Evolutionary conservation across 2,888 invertebrate species (phyloP), one percentile per base, ranked within the genome.

Genomic region (Sarcophaga carnaria): DNA sequence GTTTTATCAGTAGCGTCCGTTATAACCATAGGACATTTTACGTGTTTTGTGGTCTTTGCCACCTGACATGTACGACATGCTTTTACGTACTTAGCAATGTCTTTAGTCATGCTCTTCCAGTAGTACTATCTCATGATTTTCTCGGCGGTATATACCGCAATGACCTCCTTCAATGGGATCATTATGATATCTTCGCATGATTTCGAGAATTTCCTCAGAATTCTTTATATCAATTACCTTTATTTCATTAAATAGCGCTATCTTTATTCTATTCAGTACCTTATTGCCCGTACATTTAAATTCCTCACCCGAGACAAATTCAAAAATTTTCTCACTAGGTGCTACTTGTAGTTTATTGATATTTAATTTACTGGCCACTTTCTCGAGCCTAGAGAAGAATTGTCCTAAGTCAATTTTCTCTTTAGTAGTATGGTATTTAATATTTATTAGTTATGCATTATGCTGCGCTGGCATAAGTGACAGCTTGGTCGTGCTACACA

Each of bases 101-200:
- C 64, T n/a, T 74, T 72, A 14, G 66, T 12, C 47, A 49, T 49
- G 47, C 12, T 49, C 12, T 79, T 59, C 83, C 83, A 83, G 20
- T 82, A 80, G 67, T 72, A 85, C n/a, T 85, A 62, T 62, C 69
- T 78, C 69, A 54, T 85, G 3, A 86, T 74, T 66, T 82, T 67
- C 60, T 25, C 49, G 20, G 74, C 20, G 27, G 74, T 54, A 78
- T 49, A 80, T 25, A 22, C 64, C 72, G 11, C 66, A 49, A 17
- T 81, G 75, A 17, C 75, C 74, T 27, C 25, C 74, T n/a, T 66
- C 59, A 70, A 78, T 37, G 63, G 49, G 49, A 64, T 45, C 60
- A 77, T 67, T 2, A 75, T 22, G 22, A 22, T 69, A 8, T 49
- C 47, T 49, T n/a, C 37, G 14, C 47, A 47, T 20, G 17, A 47